Evolutionary conservation across 2,113 vertebrate genomes (phyloP).

Genomic region (Gymnobelideus leadbeateri): DNA sequence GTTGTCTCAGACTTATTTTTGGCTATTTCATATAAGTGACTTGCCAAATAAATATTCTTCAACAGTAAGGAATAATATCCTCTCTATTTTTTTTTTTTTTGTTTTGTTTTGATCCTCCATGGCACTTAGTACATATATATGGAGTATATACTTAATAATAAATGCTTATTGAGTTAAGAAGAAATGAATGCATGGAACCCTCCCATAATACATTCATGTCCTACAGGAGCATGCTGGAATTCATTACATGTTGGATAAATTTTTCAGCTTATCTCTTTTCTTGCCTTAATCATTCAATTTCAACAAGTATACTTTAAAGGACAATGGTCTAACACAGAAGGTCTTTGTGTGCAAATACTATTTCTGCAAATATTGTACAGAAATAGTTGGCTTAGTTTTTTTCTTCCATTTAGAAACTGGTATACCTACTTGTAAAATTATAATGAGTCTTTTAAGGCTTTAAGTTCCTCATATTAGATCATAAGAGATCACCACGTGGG

Average conservation of each 20-base stretch:
- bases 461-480: conserved; percentile 40
- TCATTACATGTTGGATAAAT: neutral
- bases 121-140: neutral
- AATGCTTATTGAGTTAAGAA: conserved; percentile 7
- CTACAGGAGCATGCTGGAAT: conserved; percentile 34
- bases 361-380: neutral
- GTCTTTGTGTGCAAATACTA: neutral
- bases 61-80: neutral
- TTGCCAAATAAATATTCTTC: neutral
- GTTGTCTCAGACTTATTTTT: neutral
- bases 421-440: conserved; percentile 47
- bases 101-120: neutral
- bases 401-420: neutral
- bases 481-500: conserved; percentile 31
- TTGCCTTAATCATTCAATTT: conserved; percentile 42
- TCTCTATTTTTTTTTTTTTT: neutral
- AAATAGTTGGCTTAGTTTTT: neutral
- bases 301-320: conserved; percentile 17
- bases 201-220: neutral
- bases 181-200: conserved; percentile 40
- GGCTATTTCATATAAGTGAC: neutral
- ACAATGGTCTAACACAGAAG: neutral
- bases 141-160: conserved; percentile 24
- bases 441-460: conserved; percentile 49
- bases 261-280: conserved; percentile 30